Conservation (phyloP, 2,797 vertebrate species). For the Podarcis lilfordi region DNA sequence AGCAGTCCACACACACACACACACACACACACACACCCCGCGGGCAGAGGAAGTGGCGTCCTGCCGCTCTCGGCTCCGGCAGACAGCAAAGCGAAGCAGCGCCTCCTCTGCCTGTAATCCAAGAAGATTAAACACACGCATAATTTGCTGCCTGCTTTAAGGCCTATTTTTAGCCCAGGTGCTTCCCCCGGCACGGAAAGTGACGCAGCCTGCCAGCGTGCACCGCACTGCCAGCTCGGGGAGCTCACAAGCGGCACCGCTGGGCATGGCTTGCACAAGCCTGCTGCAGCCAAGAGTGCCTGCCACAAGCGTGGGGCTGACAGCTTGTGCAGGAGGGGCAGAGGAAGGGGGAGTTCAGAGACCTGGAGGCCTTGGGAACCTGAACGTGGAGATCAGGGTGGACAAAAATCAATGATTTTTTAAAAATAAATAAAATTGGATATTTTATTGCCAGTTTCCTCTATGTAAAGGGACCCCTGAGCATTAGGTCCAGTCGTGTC, state of each 20-base stretch:
- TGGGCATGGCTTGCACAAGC: not conserved
- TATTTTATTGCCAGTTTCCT: no score
- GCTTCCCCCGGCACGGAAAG: slow-evolving; percentile 8
- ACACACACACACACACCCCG: no score
- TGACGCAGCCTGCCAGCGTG: not conserved
- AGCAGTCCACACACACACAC: not conserved
- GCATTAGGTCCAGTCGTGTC: rapidly evolving
- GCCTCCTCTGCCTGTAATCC: slow-evolving; percentile 19
- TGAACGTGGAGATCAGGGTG: no score
- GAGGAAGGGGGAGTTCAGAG: no score
- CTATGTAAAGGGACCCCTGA: no score
- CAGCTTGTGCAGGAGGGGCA: not conserved
- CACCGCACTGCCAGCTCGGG: not conserved
- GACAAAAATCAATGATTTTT: no score
- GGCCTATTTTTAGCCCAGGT: slow-evolving; percentile 32
- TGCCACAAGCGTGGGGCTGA: not conserved
- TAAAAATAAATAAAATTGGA: no score
- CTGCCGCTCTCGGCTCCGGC: not conserved
- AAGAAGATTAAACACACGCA: slow-evolving; percentile 32
- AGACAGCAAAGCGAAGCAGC: not conserved
- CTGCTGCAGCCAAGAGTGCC: no score
- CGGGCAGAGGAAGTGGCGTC: no score
- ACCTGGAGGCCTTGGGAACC: no score
- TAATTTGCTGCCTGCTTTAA: slow-evolving; percentile 11
- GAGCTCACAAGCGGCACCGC: not conserved